phyloP scores from a whole-genome alignment of 1,140 invertebrate species.

The Reticulitermes speratus region DNA sequence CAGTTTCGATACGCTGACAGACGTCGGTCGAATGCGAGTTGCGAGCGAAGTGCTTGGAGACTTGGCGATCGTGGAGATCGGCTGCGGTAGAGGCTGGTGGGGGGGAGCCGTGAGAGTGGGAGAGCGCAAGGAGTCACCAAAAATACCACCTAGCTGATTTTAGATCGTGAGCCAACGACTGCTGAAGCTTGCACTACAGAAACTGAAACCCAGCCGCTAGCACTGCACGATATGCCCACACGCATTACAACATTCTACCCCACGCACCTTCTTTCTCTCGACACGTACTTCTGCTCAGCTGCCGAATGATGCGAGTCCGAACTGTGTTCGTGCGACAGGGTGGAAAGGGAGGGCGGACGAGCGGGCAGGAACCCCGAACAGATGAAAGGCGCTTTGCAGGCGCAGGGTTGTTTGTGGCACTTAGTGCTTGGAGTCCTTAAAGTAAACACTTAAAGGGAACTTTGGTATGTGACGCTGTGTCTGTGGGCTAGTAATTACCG shows the following conservation, averaged over 20 bases:
- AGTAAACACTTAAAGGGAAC: too few species aligned
- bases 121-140: slow-evolving; percentile 42
- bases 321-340: too few species aligned
- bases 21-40: slow-evolving; percentile 86
- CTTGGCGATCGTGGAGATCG: slow-evolving; percentile 44
- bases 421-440: too few species aligned
- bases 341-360: too few species aligned
- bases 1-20: slow-evolving; percentile 63
- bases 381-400: too few species aligned
- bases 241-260: background rate
- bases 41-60: slow-evolving; percentile 63
- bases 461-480: too few species aligned
- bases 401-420: too few species aligned
- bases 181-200: background rate
- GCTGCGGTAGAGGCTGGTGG: slow-evolving; percentile 39
- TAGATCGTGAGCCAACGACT: slow-evolving; percentile 33
- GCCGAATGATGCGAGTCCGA: too few species aligned
- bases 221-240: background rate
- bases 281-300: too few species aligned
- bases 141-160: slow-evolving; percentile 42
- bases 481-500: too few species aligned
- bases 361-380: too few species aligned
- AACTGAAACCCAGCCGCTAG: background rate
- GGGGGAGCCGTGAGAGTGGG: slow-evolving; percentile 36
- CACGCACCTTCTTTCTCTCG: too few species aligned